Evolutionary conservation across 2,888 invertebrate genomes (phyloP).

Genomic region (Philereme vetulata): DNA sequence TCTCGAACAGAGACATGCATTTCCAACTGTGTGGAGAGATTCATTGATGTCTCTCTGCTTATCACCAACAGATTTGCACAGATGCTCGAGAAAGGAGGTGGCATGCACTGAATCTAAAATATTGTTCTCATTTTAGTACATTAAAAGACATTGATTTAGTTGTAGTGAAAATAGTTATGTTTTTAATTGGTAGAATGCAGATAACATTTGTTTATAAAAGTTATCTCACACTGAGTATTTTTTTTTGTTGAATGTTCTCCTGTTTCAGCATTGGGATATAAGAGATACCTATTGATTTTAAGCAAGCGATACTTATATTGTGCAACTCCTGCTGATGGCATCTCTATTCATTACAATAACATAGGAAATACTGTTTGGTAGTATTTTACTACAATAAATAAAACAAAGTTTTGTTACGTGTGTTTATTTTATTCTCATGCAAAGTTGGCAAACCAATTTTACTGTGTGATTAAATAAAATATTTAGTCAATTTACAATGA

Average conservation of each 20-base stretch:
- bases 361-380: neutral
- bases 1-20: conserved; percentile 95
- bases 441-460: neutral
- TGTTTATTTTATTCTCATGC: neutral
- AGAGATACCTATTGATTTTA: too few relatives aligned
- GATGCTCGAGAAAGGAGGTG: conserved; percentile 89
- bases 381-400: neutral
- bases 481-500: too few relatives aligned
- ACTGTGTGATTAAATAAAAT: neutral
- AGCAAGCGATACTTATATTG: neutral
- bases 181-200: neutral
- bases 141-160: conserved; percentile 2
- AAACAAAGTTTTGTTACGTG: neutral
- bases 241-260: neutral
- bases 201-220: neutral
- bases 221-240: too few relatives aligned
- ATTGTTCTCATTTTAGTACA: conserved; percentile 8
- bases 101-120: conserved; percentile 63
- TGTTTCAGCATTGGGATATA: neutral
- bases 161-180: conserved; percentile 8
- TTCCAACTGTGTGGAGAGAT: conserved; percentile 96
- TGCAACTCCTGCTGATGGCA: neutral
- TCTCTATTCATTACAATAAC: neutral
- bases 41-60: conserved; percentile 95
- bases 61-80: conserved; percentile 96